Evolutionary conservation across 2,797 vertebrate genomes (phyloP), one percentile per base, ranked within the genome.

Genomic region (Melanotaenia nigrans): DNA sequence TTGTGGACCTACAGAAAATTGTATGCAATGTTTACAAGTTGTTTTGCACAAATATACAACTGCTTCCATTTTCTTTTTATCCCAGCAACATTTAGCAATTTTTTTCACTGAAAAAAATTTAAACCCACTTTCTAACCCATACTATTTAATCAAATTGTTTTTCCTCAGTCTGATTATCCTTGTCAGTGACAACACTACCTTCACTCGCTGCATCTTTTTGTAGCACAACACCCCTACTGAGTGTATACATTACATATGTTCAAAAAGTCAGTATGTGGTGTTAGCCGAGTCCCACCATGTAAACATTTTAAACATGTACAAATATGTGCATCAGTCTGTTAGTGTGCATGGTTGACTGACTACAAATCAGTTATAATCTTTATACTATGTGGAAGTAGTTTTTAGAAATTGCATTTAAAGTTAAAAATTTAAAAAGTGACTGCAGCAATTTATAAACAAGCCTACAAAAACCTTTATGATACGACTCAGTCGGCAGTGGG

Each of bases 181-280:
- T 40, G 20, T 70, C 1, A 12, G 16, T 55, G 54, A 1, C 12
- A 45, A 67, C 33, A 32, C 7, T 49, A 59, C 28, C 13, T 12
- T 2, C 42, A 10, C 64, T 38, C 33, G 33, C 66, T 70, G 53
- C 25, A 33, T 60, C 22, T 28, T 66, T 42, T 60, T 36, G 33
- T 22, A 65, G 11, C 11, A 32, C 28, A 62, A 40, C 16, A 36
- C 51, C 28, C 56, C 13, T 64, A 64, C 66, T 65, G 58, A 75
- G 62, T 61, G 11, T 67, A 75, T 42, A 36, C 61, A 68, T 81
- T 38, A 55, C n/a, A 55, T 57, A 56, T 24, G 3, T 38, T 77
- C 63, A 53, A 73, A 38, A 38, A 49, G 57, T 67, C 65, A 7
- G 49, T 68, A 45, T 10, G 2, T 68, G 11, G 54, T 58, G 20